These are phyloP conservation scores for Luidia sarsii DNA, from an alignment of 53 echinoderm and acorn worm species.

Conservation along the genomic window DNA sequence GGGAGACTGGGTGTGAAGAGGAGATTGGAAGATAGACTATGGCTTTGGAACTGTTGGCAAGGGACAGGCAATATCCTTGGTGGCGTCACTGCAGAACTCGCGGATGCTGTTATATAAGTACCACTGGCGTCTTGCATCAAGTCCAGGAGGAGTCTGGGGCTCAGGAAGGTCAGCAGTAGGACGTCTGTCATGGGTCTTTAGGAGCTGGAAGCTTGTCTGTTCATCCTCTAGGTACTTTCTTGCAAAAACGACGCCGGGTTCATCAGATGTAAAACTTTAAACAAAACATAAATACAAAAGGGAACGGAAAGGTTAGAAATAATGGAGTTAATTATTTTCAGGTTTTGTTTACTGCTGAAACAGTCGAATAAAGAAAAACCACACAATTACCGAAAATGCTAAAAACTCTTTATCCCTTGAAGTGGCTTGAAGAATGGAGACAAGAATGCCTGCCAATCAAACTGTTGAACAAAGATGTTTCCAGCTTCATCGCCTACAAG, in stretches of 20 bases:
- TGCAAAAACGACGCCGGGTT: neutral
- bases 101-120: neutral
- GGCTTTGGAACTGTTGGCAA: neutral
- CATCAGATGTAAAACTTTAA: neutral
- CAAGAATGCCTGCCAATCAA: constrained; percentile 68
- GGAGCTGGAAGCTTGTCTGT: constrained; percentile 6
- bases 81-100: neutral
- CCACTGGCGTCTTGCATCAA: neutral
- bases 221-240: neutral
- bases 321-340: no score
- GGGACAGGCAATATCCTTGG: neutral
- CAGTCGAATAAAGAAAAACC: no score
- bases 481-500: constrained; percentile 65
- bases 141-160: neutral
- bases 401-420: constrained; percentile 55
- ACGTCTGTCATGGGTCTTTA: neutral
- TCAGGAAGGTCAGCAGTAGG: neutral
- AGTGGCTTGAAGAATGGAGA: constrained; percentile 55
- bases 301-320: no score
- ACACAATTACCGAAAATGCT: constrained; percentile 68
- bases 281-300: neutral
- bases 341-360: no score
- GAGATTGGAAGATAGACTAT: no score
- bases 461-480: constrained; percentile 23
- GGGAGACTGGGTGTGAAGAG: no score